Percentiles rank a stretch among this genome's conserved stretches.
These are phyloP conservation scores for Tenualosa ilisha DNA, from an alignment of 2,797 vertebrate genomes.

Conservation along the genomic window DNA sequence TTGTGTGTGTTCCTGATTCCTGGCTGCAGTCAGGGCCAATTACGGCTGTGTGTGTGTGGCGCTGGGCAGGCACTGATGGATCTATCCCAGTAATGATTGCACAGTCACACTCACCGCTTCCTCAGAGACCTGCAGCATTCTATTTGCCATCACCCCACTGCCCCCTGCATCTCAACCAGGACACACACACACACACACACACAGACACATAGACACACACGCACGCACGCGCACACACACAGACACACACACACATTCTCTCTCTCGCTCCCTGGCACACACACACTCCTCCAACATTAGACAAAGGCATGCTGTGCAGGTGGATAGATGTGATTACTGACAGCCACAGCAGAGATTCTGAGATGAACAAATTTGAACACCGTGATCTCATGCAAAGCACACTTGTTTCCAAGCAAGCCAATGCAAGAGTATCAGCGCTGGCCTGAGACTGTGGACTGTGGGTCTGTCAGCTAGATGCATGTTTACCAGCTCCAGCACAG, in stretches of 20 bases:
- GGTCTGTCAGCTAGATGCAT: neutral
- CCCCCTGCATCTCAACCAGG: constrained; percentile 40
- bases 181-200: constrained; percentile 10
- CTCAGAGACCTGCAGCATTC: constrained; percentile 68
- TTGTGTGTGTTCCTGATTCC: constrained; percentile 1
- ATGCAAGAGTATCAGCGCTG: neutral
- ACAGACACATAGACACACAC: neutral
- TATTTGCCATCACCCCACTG: constrained; percentile 69
- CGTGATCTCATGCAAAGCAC: neutral
- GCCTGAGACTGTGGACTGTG: too few species aligned
- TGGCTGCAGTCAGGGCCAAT: constrained; percentile 32
- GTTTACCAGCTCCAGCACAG: neutral
- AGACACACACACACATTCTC: neutral
- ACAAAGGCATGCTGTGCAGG: neutral
- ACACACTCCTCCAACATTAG: neutral
- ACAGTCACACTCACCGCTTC: constrained; percentile 73
- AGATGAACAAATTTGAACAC: neutral
- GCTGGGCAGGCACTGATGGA: constrained; percentile 64
- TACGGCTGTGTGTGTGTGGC: constrained; percentile 33
- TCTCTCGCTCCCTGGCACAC: neutral
- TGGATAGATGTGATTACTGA: neutral
- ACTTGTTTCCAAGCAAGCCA: neutral
- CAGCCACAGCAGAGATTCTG: neutral
- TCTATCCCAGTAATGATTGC: constrained; percentile 79
- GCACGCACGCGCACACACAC: neutral